Base-by-base conservation (phyloP, 1,140 invertebrate species). In the Euwallacea similis region DNA sequence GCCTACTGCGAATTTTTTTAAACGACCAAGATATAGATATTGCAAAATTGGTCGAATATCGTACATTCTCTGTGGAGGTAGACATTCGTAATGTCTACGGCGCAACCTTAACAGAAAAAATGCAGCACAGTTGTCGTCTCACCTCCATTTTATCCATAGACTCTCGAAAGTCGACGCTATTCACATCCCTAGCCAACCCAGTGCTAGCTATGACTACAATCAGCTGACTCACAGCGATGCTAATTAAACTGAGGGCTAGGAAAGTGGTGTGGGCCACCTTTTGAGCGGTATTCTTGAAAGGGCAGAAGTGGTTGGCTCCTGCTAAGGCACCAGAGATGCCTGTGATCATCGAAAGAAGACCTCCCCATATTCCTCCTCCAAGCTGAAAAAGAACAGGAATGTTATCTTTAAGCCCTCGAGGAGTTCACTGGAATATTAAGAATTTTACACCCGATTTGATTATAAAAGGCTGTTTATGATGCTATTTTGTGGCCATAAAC, bases 311-410 rank as follows among this genome's bases (percentile, higher is more conserved):
- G 69, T 85, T 86, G 53, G 87, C 84, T 42, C 86, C 84, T 47
- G 87, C 85, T 7, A 87, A 75, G 15, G 87, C 80, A 0, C 86
- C 87, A 4, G 86, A 81, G 0, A 86, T 83, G 4, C 87, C 87
- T 6, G 85, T 83, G 7, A 83, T 81, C 33, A 86, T 83, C 10
- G 86, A 85, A 43, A 86, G 78, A 64, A 86, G 84, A 9, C 87
- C 87, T 56, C 86, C 84, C 87, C 87, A 88, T 65, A 88, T 81
- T 0, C 87, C 87, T 0, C 84, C 86, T 2, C 86, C 87, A 47
- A 86, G 71, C 79, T 81, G 74, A 44, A 78, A 76, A 60, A 70
- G 21, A 33, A 33, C 21, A 33, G 21, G 21, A 33, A 33, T 33
- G 21, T 33, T 4, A 33, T 2, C 4, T 33, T 33, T 33, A 33